Base-by-base conservation (phyloP, 2,888 invertebrate genomes). In the Lycophotia porphyrea region DNA sequence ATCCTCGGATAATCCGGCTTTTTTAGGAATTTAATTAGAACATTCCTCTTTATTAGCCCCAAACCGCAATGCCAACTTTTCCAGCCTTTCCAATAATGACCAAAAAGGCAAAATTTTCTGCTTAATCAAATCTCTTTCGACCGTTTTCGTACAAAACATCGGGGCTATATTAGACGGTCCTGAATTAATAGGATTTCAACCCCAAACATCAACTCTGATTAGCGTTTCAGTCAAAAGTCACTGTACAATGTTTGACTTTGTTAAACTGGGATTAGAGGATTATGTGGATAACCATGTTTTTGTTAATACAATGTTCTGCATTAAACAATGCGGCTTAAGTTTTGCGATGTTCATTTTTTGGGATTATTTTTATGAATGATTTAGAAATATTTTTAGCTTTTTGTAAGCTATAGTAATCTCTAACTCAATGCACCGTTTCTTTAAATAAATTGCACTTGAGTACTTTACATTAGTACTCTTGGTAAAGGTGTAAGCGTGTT, bases 181-280 rank as follows among this genome's bases (percentile, higher is more conserved):
- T 66, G 75, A 85, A 79, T 82, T 87, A 85, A 87, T 87, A 76
- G 82, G 86, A 87, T 85, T 87, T 84, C 68, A 75, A 85, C 78
- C 81, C 76, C 65, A 74, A 81, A 73, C 80, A 81, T 84, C 73
- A 69, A 78, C 78, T 74, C 78, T 81, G 82, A 78, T 82, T 76
- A 84, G 70, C 70, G 69, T 84, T 83, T 78, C 71, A 81, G 34
- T 58, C 15, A 36, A 79, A 85, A 82, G 78, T 79, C 79, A 79
- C 70, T 66, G 75, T 78, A 75, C 78, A 74, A 70, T 78, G 72
- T 87, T 86, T 84, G 78, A 82, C 84, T 84, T 81, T 76, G 77
- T 85, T 82, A 61, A 70, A 79, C 72, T 81, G 61, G 76, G 80
- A 68, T 87, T 70, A 67, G 1, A 24, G 64, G 84, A 81, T 87